Conservation (phyloP, 2,888 invertebrate genomes). For the Drosophila hamatofila region DNA sequence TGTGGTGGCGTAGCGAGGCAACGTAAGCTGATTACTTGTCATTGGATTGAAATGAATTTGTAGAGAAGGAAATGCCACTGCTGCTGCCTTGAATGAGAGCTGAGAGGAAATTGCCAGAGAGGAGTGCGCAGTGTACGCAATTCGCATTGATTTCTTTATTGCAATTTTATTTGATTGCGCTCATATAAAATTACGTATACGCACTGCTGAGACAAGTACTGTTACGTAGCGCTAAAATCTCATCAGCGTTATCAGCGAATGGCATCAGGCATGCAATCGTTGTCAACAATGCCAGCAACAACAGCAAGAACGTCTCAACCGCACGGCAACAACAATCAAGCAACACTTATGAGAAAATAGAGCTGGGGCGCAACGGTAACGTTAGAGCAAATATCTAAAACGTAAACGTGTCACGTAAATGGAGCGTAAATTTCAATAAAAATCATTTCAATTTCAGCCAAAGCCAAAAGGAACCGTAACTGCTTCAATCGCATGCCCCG, state of each 20-base stretch:
- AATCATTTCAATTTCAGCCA: constrained; percentile 79
- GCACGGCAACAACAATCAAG: constrained; percentile 58
- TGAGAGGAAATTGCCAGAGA: background rate
- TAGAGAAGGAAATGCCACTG: constrained; percentile 60
- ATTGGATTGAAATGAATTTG: constrained; percentile 67
- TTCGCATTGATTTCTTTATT: constrained; percentile 80
- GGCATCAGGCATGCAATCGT: constrained; percentile 50
- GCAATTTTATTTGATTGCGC: constrained; percentile 78
- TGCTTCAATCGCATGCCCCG: constrained; percentile 32
- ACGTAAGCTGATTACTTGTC: constrained; percentile 70
- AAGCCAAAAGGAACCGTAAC: constrained; percentile 66
- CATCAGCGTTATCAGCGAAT: constrained; percentile 70
- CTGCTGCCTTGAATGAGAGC: constrained; percentile 51
- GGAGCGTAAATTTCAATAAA: constrained; percentile 82
- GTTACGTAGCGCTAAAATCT: constrained; percentile 62
- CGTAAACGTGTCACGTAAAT: constrained; percentile 82
- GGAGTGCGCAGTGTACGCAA: constrained; percentile 34
- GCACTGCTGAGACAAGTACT: constrained; percentile 68
- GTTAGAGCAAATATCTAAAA: constrained; percentile 73
- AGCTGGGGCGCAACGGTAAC: constrained; percentile 26
- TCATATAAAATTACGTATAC: constrained; percentile 79
- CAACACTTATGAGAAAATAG: constrained; percentile 50
- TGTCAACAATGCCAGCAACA: constrained; percentile 37
- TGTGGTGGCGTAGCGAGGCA: background rate
- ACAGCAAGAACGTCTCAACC: constrained; percentile 25